Conservation (phyloP, 1,140 invertebrate species). For the Pseudomyrmex pallidus region DNA sequence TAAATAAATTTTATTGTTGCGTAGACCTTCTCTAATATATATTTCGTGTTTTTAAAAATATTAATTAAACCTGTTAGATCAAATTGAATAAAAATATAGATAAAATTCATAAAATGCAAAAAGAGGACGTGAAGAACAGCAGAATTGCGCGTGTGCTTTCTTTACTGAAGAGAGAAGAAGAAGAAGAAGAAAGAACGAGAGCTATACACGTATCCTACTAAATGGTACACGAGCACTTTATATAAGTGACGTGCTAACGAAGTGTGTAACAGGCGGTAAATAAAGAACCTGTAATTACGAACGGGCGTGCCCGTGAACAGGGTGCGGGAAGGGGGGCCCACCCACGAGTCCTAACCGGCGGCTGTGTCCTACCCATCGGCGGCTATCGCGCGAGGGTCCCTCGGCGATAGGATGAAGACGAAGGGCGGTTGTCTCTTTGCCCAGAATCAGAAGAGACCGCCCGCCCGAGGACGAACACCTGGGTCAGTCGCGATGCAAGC, state of each 20-base stretch:
- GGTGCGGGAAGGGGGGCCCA: constrained; percentile 74
- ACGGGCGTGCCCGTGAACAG: constrained; percentile 76
- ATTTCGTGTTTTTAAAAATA: too few relatives aligned
- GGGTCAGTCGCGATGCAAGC: constrained; percentile 24
- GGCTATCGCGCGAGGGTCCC: not conserved
- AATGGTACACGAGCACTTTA: constrained; percentile 80
- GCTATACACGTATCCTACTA: constrained; percentile 43
- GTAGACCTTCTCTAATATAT: too few relatives aligned
- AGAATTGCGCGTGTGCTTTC: not conserved
- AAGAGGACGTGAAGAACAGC: not conserved
- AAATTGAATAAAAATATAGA: not conserved
- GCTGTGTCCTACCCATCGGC: constrained; percentile 42
- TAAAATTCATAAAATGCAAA: not conserved
- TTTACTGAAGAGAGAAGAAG: not conserved
- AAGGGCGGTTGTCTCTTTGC: constrained; percentile 21
- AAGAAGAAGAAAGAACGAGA: constrained; percentile 18
- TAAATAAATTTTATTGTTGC: too few relatives aligned
- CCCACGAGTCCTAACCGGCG: constrained; percentile 76
- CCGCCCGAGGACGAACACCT: constrained; percentile 54
- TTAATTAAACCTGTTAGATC: not conserved
- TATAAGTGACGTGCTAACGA: constrained; percentile 85
- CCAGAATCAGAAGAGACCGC: constrained; percentile 23
- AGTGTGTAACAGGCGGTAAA: constrained; percentile 85
- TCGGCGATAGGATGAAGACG: not conserved
- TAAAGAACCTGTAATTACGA: constrained; percentile 85